Evolutionary conservation across 2,113 vertebrate genomes (phyloP), one percentile per base, ranked within the genome.

Genomic region (Pseudopipra pipra): DNA sequence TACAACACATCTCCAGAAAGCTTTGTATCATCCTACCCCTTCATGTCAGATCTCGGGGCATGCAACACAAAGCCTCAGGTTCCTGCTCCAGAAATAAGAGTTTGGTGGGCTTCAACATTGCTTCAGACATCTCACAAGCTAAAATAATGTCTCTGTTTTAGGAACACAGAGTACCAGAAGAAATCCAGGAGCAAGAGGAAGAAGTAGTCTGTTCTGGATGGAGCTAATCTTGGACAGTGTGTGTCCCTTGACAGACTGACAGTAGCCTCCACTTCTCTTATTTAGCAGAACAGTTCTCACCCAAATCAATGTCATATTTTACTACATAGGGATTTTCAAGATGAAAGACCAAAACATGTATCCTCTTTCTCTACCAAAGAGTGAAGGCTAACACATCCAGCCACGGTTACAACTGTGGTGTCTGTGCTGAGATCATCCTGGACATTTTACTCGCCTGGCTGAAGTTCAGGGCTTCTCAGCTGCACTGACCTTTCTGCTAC

Each of bases 371-470:
- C 33, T 31, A 52, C 12, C 9, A 35, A 63, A 58, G 28, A 59
- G 10, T 0, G 2, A 76, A 73, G 43, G 8, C 31, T 31, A n/a
- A n/a, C 6, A 16, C 19, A n/a, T 49, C 33, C 35, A 54, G 49
- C 21, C 17, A 14, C 8, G 18, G 25, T 47, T 76, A 33, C 33
- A 72, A 43, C 22, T 1, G 1, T 17, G 2, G 3, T 21, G 62
- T 27, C 33, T 22, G 9, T n/a, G 33, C 14, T 37, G 14, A 79
- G 56, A 12, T 75, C 6, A 62, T 14, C 22, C 31, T n/a, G 41
- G 17, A 62, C 6, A 3, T 22, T 51, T 51, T 2, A 2, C 23
- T 86, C 1, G 0, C 18, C 37, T 33, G 37, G 10, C 23, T 76
- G 30, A 39, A 77, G 22, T 37, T n/a, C 30, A 62, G 37, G 27